A percentile compares a stretch with the other conserved stretches of the same genome.
phyloP scores from a whole-genome alignment of 2,888 invertebrate genomes.

The Spicauda simplicius region DNA sequence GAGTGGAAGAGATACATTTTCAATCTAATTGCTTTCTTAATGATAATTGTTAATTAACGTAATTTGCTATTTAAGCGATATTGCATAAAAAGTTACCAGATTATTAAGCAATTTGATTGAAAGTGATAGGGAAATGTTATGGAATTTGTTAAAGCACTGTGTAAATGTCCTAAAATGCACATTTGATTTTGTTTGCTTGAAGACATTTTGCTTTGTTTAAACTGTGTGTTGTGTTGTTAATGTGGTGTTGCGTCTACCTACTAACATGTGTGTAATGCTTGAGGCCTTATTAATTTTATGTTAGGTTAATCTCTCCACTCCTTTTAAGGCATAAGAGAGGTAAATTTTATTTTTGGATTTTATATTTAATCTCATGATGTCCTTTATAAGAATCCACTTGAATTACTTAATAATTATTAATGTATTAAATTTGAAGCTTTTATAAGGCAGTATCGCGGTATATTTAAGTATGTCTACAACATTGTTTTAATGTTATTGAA shows the following conservation, averaged over 20 bases:
- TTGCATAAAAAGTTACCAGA: too few relatives aligned
- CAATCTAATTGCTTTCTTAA: constrained; percentile 16
- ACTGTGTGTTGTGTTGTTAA: constrained; percentile 24
- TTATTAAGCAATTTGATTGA: constrained; percentile 9
- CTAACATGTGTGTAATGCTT: constrained; percentile 15
- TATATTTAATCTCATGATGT: constrained; percentile 64
- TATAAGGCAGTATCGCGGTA: constrained; percentile 66
- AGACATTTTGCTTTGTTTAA: constrained; percentile 36
- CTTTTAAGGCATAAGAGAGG: constrained; percentile 64
- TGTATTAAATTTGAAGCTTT: constrained; percentile 73
- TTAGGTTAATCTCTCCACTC: constrained; percentile 58
- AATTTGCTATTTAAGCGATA: not conserved
- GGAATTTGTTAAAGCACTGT: constrained; percentile 24
- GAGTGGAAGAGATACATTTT: constrained; percentile 18
- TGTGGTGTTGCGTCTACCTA: constrained; percentile 18
- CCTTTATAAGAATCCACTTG: constrained; percentile 76
- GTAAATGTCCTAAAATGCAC: constrained; percentile 21
- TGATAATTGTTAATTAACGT: not conserved
- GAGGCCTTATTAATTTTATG: constrained; percentile 22
- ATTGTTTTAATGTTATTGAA: constrained; percentile 61
- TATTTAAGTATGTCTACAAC: constrained; percentile 69
- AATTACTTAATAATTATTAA: constrained; percentile 52
- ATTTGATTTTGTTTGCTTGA: constrained; percentile 33
- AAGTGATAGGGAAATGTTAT: constrained; percentile 14
- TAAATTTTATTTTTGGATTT: constrained; percentile 63